Conservation (phyloP, 2,888 invertebrate species). For the Deilephila elpenor region DNA sequence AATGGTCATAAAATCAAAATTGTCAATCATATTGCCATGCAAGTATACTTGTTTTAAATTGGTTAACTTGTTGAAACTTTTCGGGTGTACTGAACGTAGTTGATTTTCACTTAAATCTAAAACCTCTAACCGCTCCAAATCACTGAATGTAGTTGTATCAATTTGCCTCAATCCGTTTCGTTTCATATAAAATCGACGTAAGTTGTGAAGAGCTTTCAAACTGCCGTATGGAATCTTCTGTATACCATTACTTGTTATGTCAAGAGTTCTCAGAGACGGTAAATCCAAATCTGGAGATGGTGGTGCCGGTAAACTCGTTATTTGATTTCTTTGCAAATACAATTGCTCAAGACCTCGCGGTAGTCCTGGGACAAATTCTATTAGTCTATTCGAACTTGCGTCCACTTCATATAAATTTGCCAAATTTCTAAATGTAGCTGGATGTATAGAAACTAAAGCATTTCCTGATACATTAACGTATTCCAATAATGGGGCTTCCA, state of each 20-base stretch:
- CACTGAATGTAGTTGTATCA: slow-evolving; percentile 88
- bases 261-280: slow-evolving; percentile 89
- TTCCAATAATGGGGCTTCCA: slow-evolving; percentile 89
- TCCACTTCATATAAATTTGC: slow-evolving; percentile 91
- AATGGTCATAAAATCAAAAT: slow-evolving; percentile 88
- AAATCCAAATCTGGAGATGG: slow-evolving; percentile 89
- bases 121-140: slow-evolving; percentile 88
- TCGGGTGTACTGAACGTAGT: slow-evolving; percentile 87
- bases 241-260: slow-evolving; percentile 90
- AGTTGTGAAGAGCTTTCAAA: slow-evolving; percentile 87
- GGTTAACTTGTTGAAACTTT: slow-evolving; percentile 86
- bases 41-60: slow-evolving; percentile 89
- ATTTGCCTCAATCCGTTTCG: slow-evolving; percentile 89
- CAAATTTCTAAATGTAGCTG: slow-evolving; percentile 90
- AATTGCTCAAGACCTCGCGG: slow-evolving; percentile 91
- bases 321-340: slow-evolving; percentile 88
- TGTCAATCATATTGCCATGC: slow-evolving; percentile 90
- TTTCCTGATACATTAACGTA: slow-evolving; percentile 92
- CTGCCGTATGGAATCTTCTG: slow-evolving; percentile 87
- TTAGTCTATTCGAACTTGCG: slow-evolving; percentile 88
- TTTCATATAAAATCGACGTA: slow-evolving; percentile 88
- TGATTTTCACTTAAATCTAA: slow-evolving; percentile 91
- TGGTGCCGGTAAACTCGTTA: slow-evolving; percentile 86
- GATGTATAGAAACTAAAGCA: slow-evolving; percentile 88
- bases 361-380: slow-evolving; percentile 91